phyloP scores from a whole-genome alignment of 2,888 invertebrate genomes.

The Heliconius sara region DNA sequence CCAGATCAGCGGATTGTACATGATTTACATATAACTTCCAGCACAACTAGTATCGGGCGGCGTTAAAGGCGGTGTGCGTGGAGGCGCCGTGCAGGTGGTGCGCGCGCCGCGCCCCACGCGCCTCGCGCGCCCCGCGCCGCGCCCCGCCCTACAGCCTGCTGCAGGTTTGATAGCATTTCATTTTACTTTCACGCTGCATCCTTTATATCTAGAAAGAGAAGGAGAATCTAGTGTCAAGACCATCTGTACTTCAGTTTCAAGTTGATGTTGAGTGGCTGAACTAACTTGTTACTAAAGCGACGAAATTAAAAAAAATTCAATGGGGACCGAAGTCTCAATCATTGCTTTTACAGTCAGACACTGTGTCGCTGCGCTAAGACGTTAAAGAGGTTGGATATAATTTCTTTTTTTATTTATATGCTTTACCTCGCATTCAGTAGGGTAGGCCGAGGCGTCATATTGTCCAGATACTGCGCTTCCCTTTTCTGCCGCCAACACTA shows the following conservation, averaged over 20 bases:
- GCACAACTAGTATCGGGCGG: slow-evolving; percentile 87
- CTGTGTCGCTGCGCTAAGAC: too few relatives aligned
- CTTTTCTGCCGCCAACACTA: too few relatives aligned
- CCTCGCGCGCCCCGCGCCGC: slow-evolving; percentile 52
- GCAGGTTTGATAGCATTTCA: slow-evolving; percentile 33
- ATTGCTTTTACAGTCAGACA: too few relatives aligned
- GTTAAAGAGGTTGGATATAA: too few relatives aligned
- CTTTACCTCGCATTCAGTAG: too few relatives aligned
- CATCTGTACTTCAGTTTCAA: background rate
- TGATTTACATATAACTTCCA: slow-evolving; percentile 52
- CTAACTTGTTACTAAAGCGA: background rate
- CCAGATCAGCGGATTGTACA: background rate
- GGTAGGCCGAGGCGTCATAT: too few relatives aligned
- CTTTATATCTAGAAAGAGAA: background rate
- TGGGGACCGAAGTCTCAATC: background rate
- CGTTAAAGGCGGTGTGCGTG: slow-evolving; percentile 82
- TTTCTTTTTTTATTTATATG: too few relatives aligned
- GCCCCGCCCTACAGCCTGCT: slow-evolving; percentile 48
- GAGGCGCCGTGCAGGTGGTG: slow-evolving; percentile 68
- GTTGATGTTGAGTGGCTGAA: background rate
- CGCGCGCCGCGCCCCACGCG: slow-evolving; percentile 56
- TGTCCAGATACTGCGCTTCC: too few relatives aligned
- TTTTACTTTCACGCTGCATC: background rate
- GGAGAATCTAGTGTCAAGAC: background rate
- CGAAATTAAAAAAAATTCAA: background rate